Evolutionary conservation across 92 coral and sea anemone species (phyloP).

Genomic region (Anthopleura xanthogrammica): DNA sequence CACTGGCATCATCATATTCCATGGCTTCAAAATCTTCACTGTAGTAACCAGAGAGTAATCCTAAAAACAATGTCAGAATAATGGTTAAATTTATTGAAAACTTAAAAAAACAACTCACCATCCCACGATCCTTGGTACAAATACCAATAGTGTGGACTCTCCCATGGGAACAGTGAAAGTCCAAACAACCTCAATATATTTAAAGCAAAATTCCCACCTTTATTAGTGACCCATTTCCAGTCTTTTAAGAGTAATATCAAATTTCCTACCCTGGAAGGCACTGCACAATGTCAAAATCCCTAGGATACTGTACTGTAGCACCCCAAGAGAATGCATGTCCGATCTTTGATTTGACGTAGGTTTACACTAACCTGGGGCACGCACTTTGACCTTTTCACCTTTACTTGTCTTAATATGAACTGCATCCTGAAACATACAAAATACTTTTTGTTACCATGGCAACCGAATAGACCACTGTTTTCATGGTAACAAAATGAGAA

Average conservation of each 20-base stretch:
- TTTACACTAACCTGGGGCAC: slow-evolving; percentile 74
- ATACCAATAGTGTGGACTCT: no score
- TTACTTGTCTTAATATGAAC: slow-evolving; percentile 80
- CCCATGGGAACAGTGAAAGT: no score
- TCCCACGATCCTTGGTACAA: no score
- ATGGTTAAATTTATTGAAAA: no score
- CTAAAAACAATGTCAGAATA: slow-evolving; percentile 22
- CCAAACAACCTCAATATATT: no score
- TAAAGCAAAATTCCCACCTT: no score
- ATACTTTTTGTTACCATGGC: neutral
- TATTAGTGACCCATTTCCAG: no score
- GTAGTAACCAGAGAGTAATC: slow-evolving; percentile 83
- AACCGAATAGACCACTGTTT: neutral
- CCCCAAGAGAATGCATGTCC: no score
- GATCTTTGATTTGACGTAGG: neutral
- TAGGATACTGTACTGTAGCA: no score
- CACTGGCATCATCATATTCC: slow-evolving; percentile 56
- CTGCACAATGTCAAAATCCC: no score
- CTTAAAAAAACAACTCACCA: no score
- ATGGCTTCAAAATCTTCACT: slow-evolving; percentile 96
- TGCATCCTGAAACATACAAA: slow-evolving; percentile 55
- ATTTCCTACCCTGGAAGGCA: neutral
- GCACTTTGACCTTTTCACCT: slow-evolving; percentile 71
- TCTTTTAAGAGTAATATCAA: neutral
- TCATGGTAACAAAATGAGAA: neutral